Conservation (phyloP, 2,113 vertebrate species). For the Fulica atra region DNA sequence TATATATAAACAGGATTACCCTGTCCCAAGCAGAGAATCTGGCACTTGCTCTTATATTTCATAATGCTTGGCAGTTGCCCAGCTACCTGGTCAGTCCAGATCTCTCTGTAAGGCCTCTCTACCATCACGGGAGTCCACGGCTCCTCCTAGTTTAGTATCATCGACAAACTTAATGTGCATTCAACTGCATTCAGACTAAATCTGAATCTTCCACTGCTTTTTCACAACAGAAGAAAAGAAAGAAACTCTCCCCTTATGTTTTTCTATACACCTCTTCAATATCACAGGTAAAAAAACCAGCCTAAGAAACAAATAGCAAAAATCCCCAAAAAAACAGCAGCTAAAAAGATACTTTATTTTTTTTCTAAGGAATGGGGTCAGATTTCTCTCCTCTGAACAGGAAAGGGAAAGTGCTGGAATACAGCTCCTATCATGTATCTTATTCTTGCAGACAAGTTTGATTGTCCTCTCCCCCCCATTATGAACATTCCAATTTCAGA, state of each 20-base stretch:
- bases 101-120: neutral
- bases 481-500: neutral
- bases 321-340: neutral
- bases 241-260: neutral
- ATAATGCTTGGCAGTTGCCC: neutral
- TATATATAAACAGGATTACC: fast-evolving
- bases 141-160: neutral
- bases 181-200: neutral
- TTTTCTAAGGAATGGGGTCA: neutral
- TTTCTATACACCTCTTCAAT: neutral
- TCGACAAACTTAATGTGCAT: neutral
- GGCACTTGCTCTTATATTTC: neutral
- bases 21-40: neutral
- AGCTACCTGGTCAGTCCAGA: neutral
- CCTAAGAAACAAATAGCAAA: neutral
- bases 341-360: neutral
- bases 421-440: neutral
- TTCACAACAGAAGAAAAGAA: neutral
- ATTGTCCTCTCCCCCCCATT: neutral
- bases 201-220: neutral
- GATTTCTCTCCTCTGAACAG: neutral
- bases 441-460: neutral
- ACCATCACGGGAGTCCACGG: neutral
- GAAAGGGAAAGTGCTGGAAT: neutral
- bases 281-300: neutral